Evolutionary conservation across 2,888 invertebrate species (phyloP), one percentile per base, ranked within the genome.

Genomic region (Volucella zonaria): DNA sequence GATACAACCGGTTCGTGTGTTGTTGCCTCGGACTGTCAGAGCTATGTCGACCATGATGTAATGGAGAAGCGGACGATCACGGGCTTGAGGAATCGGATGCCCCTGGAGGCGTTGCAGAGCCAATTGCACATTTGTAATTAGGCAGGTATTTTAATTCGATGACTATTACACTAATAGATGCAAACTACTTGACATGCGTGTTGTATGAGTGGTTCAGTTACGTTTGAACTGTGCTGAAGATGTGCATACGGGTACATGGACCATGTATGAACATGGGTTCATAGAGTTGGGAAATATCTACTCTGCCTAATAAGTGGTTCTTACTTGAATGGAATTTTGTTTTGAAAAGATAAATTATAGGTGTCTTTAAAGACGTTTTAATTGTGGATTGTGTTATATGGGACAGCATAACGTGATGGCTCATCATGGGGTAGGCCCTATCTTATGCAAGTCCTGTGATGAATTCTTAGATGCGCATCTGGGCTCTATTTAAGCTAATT

Each of bases 91-190:
- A 82, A 70, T 64, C 52, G 40, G 58, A 71, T 75, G 70, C 58
- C 54, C 42, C 43, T 40, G 11, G 45, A 12, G 81, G 85, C 76
- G 76, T 73, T 78, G 40, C 66, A 64, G 15, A 61, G 66, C 71
- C 67, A 64, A 31, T 85, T 85, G 81, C 85, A 58, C 73, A 64
- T 81, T 77, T 85, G 85, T 85, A 85, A 85, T 85, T 81, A 85
- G 85, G 62, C 42, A 85, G 62, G 85, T 59, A 85, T 85, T 85
- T 85, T 85, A 81, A 81, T 85, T 85, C 85, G 85, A 68, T 77
- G 85, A 85, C 80, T 85, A 85, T 85, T 85, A 71, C 61, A 77
- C 81, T 85, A 85, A 85, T 85, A 77, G 85, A 81, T 77, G 85
- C 73, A 85, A 85, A 73, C 85, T 59, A 47, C 81, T 77, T 81